A percentile compares a stretch with the other conserved stretches of the same genome.
These are phyloP conservation scores for Toxostoma redivivum DNA, from an alignment of 2,113 vertebrate genomes.

Conservation along the genomic window DNA sequence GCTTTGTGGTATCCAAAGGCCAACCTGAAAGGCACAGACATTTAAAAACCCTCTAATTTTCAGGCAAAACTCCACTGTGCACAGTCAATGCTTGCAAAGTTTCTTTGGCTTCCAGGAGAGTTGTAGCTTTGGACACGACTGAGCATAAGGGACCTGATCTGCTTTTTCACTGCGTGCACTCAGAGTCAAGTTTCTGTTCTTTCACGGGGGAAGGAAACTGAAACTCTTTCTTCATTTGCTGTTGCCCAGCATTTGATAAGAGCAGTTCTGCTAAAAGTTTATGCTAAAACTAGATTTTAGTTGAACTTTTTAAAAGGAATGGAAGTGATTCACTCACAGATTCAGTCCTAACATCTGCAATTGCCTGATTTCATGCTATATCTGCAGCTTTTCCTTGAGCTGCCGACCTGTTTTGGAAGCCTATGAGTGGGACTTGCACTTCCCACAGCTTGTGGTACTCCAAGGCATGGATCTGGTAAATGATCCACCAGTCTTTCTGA, in stretches of 20 bases:
- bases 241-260: neutral
- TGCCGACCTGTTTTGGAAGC: neutral
- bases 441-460: rapidly evolving
- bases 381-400: neutral
- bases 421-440: rapidly evolving
- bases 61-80: neutral
- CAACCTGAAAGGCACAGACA: neutral
- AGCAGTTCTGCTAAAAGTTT: neutral
- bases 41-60: neutral
- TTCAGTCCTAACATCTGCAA: neutral
- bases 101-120: neutral
- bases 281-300: neutral
- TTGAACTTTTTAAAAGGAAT: neutral
- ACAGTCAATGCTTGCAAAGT: neutral
- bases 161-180: neutral
- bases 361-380: neutral
- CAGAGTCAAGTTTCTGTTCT: neutral
- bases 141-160: neutral
- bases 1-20: neutral
- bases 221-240: neutral
- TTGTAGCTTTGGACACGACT: neutral
- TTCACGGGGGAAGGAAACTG: neutral
- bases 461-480: neutral
- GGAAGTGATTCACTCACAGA: neutral
- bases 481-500: rapidly evolving